A percentile compares a stretch with the other conserved stretches of the same genome.
Conservation (phyloP, 1,140 invertebrate species). For the Drosophila nannoptera region DNA sequence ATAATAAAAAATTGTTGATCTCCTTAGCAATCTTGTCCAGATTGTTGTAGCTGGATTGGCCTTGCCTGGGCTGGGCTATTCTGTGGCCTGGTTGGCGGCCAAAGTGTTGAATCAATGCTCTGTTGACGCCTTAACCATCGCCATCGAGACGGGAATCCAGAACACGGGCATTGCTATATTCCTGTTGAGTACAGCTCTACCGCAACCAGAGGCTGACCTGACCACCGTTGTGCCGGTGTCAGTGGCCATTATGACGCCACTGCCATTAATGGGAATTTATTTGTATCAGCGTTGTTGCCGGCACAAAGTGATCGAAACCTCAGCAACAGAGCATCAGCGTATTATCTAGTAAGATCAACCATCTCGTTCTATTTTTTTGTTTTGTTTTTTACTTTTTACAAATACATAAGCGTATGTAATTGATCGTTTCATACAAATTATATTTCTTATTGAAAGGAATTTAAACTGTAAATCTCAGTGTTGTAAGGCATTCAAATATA, state of each 20-base stretch:
- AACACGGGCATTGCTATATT: slow-evolving; percentile 94
- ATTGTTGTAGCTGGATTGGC: slow-evolving; percentile 90
- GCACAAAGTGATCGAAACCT: neutral
- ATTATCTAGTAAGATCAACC: slow-evolving; percentile 36
- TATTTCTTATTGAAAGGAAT: slow-evolving; percentile 20
- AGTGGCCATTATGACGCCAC: slow-evolving; percentile 94
- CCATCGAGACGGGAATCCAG: slow-evolving; percentile 96
- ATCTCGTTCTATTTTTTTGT: slow-evolving; percentile 2
- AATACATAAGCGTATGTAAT: slow-evolving; percentile 7
- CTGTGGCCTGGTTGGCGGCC: slow-evolving; percentile 85
- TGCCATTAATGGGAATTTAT: slow-evolving; percentile 84
- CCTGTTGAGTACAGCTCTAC: slow-evolving; percentile 86
- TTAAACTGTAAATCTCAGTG: slow-evolving; percentile 16
- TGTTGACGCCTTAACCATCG: slow-evolving; percentile 89
- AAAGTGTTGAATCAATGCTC: slow-evolving; percentile 82
- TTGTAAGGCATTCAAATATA: neutral
- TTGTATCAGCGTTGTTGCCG: slow-evolving; percentile 50
- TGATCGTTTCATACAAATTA: slow-evolving; percentile 13
- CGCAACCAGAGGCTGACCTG: slow-evolving; percentile 87
- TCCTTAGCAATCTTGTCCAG: slow-evolving; percentile 77
- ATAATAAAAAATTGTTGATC: neutral
- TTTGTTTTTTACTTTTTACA: slow-evolving; percentile 21
- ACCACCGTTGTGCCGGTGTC: slow-evolving; percentile 94
- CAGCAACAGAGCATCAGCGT: slow-evolving; percentile 35
- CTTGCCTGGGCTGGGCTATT: slow-evolving; percentile 93